Conservation (phyloP, 2,113 vertebrate species). For the Cricetomys ansorgei region DNA sequence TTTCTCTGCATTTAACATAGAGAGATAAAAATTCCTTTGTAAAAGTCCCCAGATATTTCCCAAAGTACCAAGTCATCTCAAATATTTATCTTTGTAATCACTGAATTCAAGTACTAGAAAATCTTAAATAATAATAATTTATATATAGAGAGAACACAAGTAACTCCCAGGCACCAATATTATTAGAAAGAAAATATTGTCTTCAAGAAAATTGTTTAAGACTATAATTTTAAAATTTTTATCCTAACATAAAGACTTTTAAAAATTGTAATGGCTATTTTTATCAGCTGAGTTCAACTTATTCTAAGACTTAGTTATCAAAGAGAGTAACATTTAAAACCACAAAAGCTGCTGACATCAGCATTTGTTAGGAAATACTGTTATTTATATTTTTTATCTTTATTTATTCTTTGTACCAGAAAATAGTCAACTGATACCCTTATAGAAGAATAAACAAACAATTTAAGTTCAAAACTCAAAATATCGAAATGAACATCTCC, state of each 20-base stretch:
- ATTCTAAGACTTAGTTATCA: neutral
- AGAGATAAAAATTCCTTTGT: neutral
- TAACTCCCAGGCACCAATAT: neutral
- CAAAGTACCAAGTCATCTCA: neutral
- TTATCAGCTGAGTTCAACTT: neutral
- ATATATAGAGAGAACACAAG: neutral
- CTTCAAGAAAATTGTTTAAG: neutral
- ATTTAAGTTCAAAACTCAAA: neutral
- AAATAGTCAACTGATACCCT: neutral
- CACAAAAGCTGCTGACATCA: neutral
- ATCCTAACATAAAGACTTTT: neutral
- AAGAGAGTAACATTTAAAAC: neutral
- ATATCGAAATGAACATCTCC: neutral
- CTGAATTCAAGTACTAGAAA: neutral
- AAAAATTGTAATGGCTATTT: neutral
- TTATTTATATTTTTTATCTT: neutral
- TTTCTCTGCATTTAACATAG: neutral
- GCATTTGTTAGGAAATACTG: neutral
- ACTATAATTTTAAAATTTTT: conserved; percentile 5
- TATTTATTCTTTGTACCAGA: neutral
- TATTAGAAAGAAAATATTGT: neutral
- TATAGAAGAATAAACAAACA: neutral
- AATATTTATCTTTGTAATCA: neutral
- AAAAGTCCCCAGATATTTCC: neutral
- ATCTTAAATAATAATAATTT: neutral